phyloP scores from a whole-genome alignment of 2,797 vertebrate genomes.

The Mionectes olivaceus region DNA sequence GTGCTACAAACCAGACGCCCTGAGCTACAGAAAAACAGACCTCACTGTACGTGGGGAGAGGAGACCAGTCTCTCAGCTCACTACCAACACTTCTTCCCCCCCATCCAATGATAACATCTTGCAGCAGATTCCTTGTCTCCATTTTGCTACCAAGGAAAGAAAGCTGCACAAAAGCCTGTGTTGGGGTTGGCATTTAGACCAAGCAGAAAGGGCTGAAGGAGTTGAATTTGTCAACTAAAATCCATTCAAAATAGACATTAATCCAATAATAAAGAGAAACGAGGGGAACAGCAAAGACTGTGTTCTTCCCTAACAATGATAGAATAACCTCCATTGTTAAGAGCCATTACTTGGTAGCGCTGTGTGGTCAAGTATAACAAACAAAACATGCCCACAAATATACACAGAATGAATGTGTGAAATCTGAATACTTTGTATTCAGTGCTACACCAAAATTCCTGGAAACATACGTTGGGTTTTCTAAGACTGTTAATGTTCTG shows the following conservation, averaged over 20 bases:
- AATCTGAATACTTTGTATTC: neutral
- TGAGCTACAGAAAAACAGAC: neutral
- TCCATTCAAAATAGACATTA: conserved; percentile 20
- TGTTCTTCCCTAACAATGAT: neutral
- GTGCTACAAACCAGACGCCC: neutral
- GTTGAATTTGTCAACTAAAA: conserved; percentile 27
- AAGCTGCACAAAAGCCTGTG: neutral
- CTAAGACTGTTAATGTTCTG: neutral
- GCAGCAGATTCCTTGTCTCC: neutral
- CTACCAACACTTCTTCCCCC: neutral
- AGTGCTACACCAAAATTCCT: neutral
- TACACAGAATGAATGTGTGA: neutral
- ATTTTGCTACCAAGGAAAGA: neutral
- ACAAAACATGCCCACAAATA: neutral
- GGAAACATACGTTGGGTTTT: neutral
- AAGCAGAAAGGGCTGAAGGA: neutral
- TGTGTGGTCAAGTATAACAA: neutral
- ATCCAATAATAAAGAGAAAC: neutral
- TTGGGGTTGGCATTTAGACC: conserved; percentile 36
- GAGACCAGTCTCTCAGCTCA: neutral
- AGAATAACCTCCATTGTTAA: neutral
- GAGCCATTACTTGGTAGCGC: neutral
- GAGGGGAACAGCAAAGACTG: neutral
- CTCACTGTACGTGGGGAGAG: neutral
- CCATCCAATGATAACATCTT: neutral